Conservation (phyloP, 2,797 vertebrate genomes). For the Gadopsis bispinosus region DNA sequence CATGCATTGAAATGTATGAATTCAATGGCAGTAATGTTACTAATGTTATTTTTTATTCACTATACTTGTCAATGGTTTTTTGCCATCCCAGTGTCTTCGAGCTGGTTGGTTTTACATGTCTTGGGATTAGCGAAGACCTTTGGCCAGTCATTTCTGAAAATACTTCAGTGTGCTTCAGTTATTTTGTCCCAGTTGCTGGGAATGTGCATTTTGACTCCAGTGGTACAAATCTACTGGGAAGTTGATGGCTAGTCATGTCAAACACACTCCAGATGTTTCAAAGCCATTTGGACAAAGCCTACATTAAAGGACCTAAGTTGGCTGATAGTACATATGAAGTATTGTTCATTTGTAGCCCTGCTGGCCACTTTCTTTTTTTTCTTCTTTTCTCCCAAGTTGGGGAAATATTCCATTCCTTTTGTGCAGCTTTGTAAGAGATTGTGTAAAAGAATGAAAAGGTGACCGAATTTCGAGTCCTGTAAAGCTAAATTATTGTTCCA, state of each 20-base stretch:
- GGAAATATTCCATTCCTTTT: constrained; percentile 74
- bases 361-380: constrained; percentile 22
- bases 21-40: constrained; percentile 65
- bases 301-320: constrained; percentile 69
- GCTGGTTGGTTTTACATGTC: constrained; percentile 59
- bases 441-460: constrained; percentile 61
- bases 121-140: constrained; percentile 45
- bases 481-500: constrained; percentile 80
- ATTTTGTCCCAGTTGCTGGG: constrained; percentile 34
- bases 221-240: constrained; percentile 29
- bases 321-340: constrained; percentile 56
- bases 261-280: constrained; percentile 55
- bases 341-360: constrained; percentile 35
- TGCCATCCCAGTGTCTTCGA: constrained; percentile 50
- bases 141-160: constrained; percentile 30
- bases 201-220: constrained; percentile 27
- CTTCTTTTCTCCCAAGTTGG: constrained; percentile 26
- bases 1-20: constrained; percentile 58
- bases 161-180: constrained; percentile 34
- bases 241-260: constrained; percentile 36
- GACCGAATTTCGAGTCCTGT: constrained; percentile 59
- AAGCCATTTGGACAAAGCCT: constrained; percentile 52
- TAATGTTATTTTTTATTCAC: constrained; percentile 63
- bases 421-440: constrained; percentile 67
- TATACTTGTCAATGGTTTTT: constrained; percentile 62